phyloP scores from a whole-genome alignment of 2,888 invertebrate species.

The Mycalesis mineus region DNA sequence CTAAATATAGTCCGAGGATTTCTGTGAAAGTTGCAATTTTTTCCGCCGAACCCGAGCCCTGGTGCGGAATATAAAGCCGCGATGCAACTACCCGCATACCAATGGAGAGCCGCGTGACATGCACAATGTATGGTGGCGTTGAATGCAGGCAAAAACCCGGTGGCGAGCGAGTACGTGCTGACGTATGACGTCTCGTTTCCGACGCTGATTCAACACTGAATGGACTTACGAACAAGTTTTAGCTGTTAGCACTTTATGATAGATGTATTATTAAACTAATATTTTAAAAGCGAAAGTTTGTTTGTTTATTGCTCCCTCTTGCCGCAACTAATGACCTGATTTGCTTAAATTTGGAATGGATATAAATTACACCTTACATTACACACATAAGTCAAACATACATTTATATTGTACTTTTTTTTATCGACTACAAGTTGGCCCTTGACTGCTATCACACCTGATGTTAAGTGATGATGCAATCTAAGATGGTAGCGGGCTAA shows the following conservation, averaged over 20 bases:
- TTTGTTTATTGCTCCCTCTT: too few species aligned
- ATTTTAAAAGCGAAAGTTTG: too few species aligned
- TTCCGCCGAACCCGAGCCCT: conserved; percentile 21
- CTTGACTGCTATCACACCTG: too few species aligned
- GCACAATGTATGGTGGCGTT: conserved; percentile 34
- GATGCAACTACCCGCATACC: conserved; percentile 48
- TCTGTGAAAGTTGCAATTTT: conserved; percentile 26
- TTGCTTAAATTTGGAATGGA: too few species aligned
- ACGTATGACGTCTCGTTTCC: conserved; percentile 29
- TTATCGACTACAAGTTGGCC: too few species aligned
- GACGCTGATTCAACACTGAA: conserved; percentile 10
- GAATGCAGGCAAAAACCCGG: conserved; percentile 35
- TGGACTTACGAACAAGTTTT: neutral
- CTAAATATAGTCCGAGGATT: conserved; percentile 15
- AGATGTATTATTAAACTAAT: too few species aligned
- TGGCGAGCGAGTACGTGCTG: conserved; percentile 30
- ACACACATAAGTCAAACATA: too few species aligned
- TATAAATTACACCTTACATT: too few species aligned
- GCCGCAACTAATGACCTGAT: too few species aligned
- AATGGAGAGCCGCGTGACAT: conserved; percentile 39
- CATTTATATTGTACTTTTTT: too few species aligned
- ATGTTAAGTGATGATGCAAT: too few species aligned
- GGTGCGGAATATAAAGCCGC: conserved; percentile 50
- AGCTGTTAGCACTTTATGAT: neutral
- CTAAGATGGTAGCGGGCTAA: too few species aligned